phyloP scores from a whole-genome alignment of 2,113 vertebrate genomes.

The Helogale parvula region DNA sequence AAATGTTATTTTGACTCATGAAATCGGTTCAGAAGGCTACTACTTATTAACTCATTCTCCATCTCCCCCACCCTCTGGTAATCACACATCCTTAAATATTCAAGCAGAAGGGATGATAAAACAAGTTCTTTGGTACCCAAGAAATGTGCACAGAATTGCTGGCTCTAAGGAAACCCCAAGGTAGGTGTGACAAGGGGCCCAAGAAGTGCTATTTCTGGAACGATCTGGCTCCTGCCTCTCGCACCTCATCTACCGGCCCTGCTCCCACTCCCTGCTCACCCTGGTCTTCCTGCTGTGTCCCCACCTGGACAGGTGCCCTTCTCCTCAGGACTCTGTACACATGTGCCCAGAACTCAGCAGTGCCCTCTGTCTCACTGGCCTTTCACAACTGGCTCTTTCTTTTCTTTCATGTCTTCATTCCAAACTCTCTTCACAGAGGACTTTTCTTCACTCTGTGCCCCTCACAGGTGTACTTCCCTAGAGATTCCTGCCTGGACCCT shows the following conservation, averaged over 20 bases:
- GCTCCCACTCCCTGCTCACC: neutral
- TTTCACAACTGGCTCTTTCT: too few species aligned
- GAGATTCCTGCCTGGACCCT: too few species aligned
- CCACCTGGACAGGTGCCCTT: neutral
- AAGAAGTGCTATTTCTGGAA: neutral
- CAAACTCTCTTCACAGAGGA: neutral
- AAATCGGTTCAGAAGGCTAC: neutral
- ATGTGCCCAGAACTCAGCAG: rapidly evolving
- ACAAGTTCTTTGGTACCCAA: neutral
- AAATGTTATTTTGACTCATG: neutral
- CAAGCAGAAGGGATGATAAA: neutral
- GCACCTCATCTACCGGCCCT: neutral
- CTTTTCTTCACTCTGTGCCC: neutral
- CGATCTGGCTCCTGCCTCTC: neutral
- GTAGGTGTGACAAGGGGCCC: neutral
- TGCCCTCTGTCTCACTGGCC: neutral
- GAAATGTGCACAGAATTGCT: neutral
- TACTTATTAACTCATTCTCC: neutral
- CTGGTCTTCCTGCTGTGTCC: neutral
- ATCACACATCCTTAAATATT: neutral
- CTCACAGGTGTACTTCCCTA: neutral
- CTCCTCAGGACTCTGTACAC: neutral
- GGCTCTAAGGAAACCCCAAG: neutral
- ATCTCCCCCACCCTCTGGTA: neutral
- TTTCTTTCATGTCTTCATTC: neutral